phyloP scores from a whole-genome alignment of 2,113 vertebrate genomes.

The Murina feae region DNA sequence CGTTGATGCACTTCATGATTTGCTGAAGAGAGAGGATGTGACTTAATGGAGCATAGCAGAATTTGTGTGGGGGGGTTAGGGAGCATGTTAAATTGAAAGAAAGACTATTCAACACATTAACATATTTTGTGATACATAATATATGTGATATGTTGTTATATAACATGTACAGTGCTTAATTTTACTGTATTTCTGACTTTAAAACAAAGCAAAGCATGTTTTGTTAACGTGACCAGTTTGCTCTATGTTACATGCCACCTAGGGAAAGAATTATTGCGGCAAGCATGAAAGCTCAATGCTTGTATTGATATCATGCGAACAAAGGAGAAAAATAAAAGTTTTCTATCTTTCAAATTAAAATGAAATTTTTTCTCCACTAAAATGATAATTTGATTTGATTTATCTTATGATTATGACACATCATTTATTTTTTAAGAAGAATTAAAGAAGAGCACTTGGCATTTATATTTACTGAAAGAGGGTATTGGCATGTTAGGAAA shows the following conservation, averaged over 20 bases:
- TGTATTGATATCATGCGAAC: not conserved
- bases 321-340: not conserved
- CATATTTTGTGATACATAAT: not conserved
- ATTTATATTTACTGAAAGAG: not conserved
- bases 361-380: not conserved
- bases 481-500: not conserved
- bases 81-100: not conserved
- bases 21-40: not conserved
- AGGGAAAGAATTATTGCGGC: not conserved
- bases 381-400: not conserved
- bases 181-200: not conserved
- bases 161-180: not conserved
- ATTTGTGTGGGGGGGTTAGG: not conserved
- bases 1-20: not conserved
- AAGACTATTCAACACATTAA: not conserved
- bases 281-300: not conserved
- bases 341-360: not conserved
- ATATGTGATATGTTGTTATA: not conserved
- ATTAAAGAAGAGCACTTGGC: not conserved
- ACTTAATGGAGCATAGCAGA: not conserved
- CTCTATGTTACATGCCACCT: not conserved
- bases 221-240: not conserved
- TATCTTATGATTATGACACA: not conserved
- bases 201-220: not conserved
- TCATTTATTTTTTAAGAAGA: not conserved